A percentile compares a stretch with the other conserved stretches of the same genome.
Conservation (phyloP, 2,113 vertebrate genomes). For the Chaetodon auriga region DNA sequence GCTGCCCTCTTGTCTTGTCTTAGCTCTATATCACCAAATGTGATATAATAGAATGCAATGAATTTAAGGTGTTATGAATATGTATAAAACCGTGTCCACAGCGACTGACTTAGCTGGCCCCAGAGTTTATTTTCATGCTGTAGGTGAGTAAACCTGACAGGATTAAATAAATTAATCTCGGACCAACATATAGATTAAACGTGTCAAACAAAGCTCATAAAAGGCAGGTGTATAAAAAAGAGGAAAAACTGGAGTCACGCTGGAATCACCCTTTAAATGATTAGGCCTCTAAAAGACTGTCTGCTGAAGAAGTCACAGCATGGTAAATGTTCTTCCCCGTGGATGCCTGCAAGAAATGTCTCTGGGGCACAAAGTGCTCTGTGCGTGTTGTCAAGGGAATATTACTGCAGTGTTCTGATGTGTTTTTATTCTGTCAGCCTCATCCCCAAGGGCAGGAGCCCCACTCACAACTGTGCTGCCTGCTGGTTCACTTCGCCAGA, state of each 20-base stretch:
- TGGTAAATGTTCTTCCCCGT: conserved; percentile 56
- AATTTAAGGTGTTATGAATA: conserved; percentile 3
- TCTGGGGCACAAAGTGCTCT: conserved; percentile 68
- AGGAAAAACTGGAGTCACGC: conserved; percentile 1
- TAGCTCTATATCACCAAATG: background rate
- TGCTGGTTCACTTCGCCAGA: conserved; percentile 69
- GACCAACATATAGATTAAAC: background rate
- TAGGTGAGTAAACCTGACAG: background rate
- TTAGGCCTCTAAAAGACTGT: conserved; percentile 37
- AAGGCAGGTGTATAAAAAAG: background rate
- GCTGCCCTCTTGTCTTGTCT: background rate
- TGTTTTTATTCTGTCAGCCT: conserved; percentile 79
- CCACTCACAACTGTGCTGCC: conserved; percentile 65
- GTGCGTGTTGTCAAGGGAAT: conserved; percentile 74
- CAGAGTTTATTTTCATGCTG: background rate
- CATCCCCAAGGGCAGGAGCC: conserved; percentile 69
- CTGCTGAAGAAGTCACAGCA: conserved; percentile 54
- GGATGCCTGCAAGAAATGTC: conserved; percentile 59
- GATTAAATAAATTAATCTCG: conserved; percentile 14
- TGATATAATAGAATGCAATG: background rate
- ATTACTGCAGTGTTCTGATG: conserved; percentile 74
- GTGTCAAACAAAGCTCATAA: conserved; percentile 21
- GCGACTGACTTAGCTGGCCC: background rate
- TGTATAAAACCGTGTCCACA: background rate
- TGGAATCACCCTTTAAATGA: conserved; percentile 33